Percentiles rank a stretch among this genome's conserved stretches.
These are phyloP conservation scores for Lerista edwardsae DNA, from an alignment of 2,797 vertebrate genomes.

Conservation along the genomic window DNA sequence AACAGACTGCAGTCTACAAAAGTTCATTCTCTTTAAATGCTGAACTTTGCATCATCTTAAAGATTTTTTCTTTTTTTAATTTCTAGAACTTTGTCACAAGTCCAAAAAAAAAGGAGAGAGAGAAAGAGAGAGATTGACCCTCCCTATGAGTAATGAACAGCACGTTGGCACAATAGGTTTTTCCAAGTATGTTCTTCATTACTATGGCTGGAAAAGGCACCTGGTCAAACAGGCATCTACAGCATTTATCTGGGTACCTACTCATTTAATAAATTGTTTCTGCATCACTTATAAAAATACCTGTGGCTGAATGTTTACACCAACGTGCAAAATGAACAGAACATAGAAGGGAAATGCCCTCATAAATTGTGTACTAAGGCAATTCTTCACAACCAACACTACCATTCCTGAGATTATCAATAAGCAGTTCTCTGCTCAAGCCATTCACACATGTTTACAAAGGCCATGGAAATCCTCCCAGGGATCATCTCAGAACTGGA, in stretches of 20 bases:
- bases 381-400: not conserved
- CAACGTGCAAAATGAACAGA: not conserved
- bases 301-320: not conserved
- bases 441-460: not conserved
- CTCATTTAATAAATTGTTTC: slow-evolving; percentile 2
- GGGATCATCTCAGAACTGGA: not conserved
- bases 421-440: not conserved
- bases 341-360: not conserved
- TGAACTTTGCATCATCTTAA: not conserved
- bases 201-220: not conserved
- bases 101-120: not conserved
- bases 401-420: not conserved
- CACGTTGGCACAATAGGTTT: not conserved
- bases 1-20: not conserved
- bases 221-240: not conserved
- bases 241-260: not conserved
- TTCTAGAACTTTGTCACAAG: slow-evolving; percentile 1
- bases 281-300: not conserved
- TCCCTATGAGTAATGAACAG: not conserved
- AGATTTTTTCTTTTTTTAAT: not conserved
- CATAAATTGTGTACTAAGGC: not conserved
- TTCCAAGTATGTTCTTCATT: not conserved
- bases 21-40: not conserved
- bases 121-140: too few species aligned
- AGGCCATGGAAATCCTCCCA: not conserved